Conservation (phyloP, 1,140 invertebrate genomes). For the Rhyzopertha dominica region DNA sequence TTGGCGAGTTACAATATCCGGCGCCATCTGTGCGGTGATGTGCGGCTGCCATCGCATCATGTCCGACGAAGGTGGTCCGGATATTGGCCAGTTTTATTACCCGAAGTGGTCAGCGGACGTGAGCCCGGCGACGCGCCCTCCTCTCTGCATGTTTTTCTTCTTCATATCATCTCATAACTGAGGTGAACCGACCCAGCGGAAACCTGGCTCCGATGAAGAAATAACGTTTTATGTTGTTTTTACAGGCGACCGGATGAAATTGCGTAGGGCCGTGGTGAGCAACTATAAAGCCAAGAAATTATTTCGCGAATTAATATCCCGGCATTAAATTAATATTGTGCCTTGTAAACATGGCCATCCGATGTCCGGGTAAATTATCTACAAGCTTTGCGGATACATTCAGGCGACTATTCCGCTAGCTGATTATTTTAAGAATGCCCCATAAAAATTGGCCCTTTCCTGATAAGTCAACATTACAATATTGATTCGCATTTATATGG, state of each 20-base stretch:
- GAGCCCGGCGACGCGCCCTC: constrained; percentile 16
- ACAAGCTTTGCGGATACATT: too few species aligned
- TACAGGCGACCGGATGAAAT: constrained; percentile 32
- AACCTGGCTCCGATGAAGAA: constrained; percentile 42
- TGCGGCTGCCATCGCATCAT: constrained; percentile 10
- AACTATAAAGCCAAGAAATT: background rate
- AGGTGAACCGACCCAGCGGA: constrained; percentile 30
- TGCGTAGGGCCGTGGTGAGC: constrained; percentile 1
- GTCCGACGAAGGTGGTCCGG: constrained; percentile 32
- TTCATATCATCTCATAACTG: constrained; percentile 29
- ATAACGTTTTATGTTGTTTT: constrained; percentile 43
- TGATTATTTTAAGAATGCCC: too few species aligned
- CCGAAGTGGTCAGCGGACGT: constrained; percentile 34
- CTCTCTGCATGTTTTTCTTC: constrained; percentile 34
- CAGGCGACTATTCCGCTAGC: too few species aligned
- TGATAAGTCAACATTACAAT: too few species aligned
- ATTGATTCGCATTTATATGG: too few species aligned
- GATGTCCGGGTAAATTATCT: too few species aligned
- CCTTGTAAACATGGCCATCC: too few species aligned
- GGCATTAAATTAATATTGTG: too few species aligned
- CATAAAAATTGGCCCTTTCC: too few species aligned
- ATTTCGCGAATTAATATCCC: too few species aligned
- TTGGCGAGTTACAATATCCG: constrained; percentile 35
- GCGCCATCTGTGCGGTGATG: constrained; percentile 33
- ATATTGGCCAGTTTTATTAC: constrained; percentile 43